Evolutionary conservation across 2,113 vertebrate genomes (phyloP), one percentile per base, ranked within the genome.

Genomic region (Vidua chalybeata): DNA sequence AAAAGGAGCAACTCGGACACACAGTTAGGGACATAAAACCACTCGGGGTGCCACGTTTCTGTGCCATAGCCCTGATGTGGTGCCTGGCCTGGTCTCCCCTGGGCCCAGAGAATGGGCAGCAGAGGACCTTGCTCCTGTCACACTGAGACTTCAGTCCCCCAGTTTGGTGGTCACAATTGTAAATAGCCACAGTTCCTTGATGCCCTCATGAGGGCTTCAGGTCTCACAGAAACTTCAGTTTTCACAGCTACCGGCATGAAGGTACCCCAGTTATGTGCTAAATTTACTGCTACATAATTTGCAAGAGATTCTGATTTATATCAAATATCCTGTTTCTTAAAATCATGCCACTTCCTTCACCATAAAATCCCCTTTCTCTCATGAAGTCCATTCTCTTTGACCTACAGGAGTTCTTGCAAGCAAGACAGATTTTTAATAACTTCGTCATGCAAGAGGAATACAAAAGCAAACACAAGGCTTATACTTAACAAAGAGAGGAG

Each of bases 21-120:
- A 12, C 4, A 7, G 9, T 1, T 35, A 23, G 54, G 69, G 67
- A 67, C 43, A 59, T 2, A 24, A 41, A 74, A 26, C 31, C 33
- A 33, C 6, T 3, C 0, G 0, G 13, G 4, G 30, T 5, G 4
- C 4, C 2, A 2, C 1, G 7, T 33, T 48, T 73, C 30, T 43
- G 64, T 16, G 5, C 48, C 3, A 0, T 2, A 48, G 4, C 41
- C 30, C 17, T 67, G 43, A 39, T 2, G 0, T 12, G 59, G 21
- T 8, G 3, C 46, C 55, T 17, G 27, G 35, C 39, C 31, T 62
- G 76, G 48, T 52, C 20, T 14, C 7, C 21, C 48, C 45, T 3
- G 21, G n/a, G 35, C 33, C 31, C 30, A 33, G 26, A 15, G 18
- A 24, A 18, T 4, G 5, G 20, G 33, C 11, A 61, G 52, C 51